Evolutionary conservation across 2,888 invertebrate species (phyloP).

Genomic region (Copidosoma aretas): DNA sequence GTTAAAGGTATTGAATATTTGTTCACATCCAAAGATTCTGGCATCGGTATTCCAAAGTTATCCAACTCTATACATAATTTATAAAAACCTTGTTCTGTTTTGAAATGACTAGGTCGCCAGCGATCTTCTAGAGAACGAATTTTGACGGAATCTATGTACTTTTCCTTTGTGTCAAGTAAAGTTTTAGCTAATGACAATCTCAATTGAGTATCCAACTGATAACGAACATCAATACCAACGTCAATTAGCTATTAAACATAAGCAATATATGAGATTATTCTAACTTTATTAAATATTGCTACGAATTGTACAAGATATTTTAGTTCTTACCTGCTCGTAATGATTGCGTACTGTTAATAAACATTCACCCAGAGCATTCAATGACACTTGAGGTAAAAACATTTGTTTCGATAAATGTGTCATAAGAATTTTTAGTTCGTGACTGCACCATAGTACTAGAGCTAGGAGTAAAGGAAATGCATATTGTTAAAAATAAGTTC

Average conservation of each 20-base stretch:
- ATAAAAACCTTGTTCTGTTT: slow-evolving; percentile 65
- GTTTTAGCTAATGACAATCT: slow-evolving; percentile 78
- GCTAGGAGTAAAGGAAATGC: slow-evolving; percentile 61
- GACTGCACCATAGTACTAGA: slow-evolving; percentile 90
- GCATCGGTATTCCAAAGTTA: slow-evolving; percentile 54
- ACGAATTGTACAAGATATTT: no score
- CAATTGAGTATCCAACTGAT: slow-evolving; percentile 87
- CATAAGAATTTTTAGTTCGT: slow-evolving; percentile 80
- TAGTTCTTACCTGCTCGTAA: slow-evolving; percentile 73
- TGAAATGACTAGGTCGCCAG: slow-evolving; percentile 84
- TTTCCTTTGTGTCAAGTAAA: slow-evolving; percentile 79
- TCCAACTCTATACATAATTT: slow-evolving; percentile 55
- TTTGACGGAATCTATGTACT: slow-evolving; percentile 82
- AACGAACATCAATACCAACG: slow-evolving; percentile 86
- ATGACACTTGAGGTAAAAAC: slow-evolving; percentile 85
- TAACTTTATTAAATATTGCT: no score
- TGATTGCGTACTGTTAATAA: slow-evolving; percentile 80
- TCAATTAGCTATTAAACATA: slow-evolving; percentile 65
- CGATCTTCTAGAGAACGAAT: slow-evolving; percentile 79
- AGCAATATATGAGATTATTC: no score
- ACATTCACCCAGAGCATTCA: slow-evolving; percentile 86
- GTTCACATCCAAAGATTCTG: slow-evolving; percentile 60
- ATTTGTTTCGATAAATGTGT: slow-evolving; percentile 86
- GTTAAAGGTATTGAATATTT: slow-evolving; percentile 79
- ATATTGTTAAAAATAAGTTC: not conserved